Evolutionary conservation across 2,888 invertebrate species (phyloP).

Genomic region (Theristus sp.): DNA sequence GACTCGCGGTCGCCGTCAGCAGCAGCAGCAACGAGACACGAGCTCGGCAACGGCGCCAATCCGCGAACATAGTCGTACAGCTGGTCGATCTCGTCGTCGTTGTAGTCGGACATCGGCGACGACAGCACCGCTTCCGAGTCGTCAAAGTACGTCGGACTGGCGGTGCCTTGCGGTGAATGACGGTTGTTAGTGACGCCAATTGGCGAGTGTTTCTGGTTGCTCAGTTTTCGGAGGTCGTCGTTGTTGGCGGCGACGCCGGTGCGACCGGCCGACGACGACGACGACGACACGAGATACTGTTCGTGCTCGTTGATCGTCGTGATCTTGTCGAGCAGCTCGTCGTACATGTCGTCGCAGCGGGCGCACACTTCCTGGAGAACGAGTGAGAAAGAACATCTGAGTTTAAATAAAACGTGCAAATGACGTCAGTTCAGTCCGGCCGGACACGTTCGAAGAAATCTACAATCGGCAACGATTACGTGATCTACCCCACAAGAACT

Average conservation of each 20-base stretch:
- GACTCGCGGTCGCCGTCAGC: no score
- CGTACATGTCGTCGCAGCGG: background rate
- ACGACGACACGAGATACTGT: background rate
- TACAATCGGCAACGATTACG: no score
- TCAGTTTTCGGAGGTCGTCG: background rate
- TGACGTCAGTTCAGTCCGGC: no score
- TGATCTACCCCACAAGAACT: no score
- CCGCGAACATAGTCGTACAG: conserved; percentile 87
- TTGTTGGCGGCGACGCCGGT: background rate
- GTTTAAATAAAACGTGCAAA: no score
- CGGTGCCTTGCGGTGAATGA: no score
- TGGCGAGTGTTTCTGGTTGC: background rate
- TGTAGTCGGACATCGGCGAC: background rate
- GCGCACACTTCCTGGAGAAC: background rate
- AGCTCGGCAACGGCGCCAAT: conserved; percentile 66
- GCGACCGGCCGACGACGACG: background rate
- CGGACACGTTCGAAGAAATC: no score
- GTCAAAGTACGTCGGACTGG: no score
- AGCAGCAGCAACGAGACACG: conserved; percentile 12
- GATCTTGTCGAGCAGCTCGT: background rate
- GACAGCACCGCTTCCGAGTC: background rate
- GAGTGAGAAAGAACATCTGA: no score
- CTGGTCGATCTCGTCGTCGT: conserved; percentile 81
- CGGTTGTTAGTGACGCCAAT: background rate
- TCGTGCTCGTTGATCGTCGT: background rate